phyloP scores from a whole-genome alignment of 2,797 vertebrate genomes.

The Eospalax fontanierii region DNA sequence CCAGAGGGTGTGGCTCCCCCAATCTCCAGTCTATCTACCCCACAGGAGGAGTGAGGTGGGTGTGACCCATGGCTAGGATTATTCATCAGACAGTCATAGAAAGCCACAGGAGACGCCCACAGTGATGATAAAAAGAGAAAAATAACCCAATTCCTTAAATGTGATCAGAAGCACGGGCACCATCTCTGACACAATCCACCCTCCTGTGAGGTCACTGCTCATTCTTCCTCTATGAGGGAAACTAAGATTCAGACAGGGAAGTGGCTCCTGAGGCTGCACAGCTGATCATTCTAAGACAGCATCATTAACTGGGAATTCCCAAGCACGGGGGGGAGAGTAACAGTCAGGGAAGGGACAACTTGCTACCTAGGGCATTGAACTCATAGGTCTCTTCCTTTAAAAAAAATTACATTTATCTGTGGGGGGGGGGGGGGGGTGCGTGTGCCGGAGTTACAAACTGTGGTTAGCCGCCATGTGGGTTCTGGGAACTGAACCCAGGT shows the following conservation, averaged over 20 bases:
- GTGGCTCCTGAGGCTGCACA: neutral
- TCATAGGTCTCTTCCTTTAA: too few species aligned
- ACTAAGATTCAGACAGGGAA: slow-evolving; percentile 72
- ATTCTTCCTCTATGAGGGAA: slow-evolving; percentile 22
- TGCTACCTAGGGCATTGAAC: neutral
- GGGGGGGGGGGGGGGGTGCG: neutral
- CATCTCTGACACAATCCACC: fast-evolving
- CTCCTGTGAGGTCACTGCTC: slow-evolving; percentile 17
- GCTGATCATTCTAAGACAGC: neutral
- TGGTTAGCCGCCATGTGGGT: neutral
- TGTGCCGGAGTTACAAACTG: neutral
- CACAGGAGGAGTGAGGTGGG: neutral
- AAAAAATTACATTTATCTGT: neutral
- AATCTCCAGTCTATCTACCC: neutral
- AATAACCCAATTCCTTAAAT: slow-evolving; percentile 73
- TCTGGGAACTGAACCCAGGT: neutral
- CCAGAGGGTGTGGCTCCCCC: neutral
- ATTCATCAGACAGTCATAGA: slow-evolving; percentile 25
- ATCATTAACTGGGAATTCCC: neutral
- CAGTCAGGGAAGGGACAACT: neutral
- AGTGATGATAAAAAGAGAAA: slow-evolving; percentile 65
- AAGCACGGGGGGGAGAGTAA: neutral
- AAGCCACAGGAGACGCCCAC: slow-evolving; percentile 61
- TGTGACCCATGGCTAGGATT: slow-evolving; percentile 17
- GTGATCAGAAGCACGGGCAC: slow-evolving; percentile 8